Percentiles rank a stretch among this genome's conserved stretches.
Evolutionary conservation across 2,797 vertebrate species (phyloP).

Genomic region (Ispidina lecontei): DNA sequence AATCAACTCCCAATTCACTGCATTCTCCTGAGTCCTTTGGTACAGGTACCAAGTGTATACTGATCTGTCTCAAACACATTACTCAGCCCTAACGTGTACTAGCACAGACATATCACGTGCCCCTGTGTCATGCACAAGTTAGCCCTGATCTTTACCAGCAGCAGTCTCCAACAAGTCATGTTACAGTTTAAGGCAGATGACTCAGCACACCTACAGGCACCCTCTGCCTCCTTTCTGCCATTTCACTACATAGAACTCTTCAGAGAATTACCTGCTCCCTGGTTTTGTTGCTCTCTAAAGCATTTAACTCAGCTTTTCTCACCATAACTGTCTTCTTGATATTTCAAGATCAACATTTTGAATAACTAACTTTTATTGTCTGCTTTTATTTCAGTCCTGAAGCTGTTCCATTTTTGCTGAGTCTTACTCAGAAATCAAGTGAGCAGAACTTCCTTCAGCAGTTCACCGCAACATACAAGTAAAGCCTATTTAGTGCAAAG

Average conservation of each 20-base stretch:
- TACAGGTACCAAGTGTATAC: neutral
- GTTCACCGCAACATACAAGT: neutral
- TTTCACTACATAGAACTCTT: neutral
- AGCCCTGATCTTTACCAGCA: neutral
- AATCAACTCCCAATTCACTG: fast-evolving
- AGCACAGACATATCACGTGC: neutral
- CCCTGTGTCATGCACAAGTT: neutral
- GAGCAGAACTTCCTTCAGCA: neutral
- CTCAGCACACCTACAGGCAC: conserved; percentile 22
- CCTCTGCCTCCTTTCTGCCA: neutral
- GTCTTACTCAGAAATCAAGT: neutral
- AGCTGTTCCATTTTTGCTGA: neutral
- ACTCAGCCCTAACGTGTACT: fast-evolving
- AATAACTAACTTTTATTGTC: neutral
- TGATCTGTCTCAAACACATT: neutral
- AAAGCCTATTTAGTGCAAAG: neutral
- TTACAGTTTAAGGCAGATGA: neutral
- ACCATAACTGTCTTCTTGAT: neutral
- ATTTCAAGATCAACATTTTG: neutral
- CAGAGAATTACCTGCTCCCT: neutral
- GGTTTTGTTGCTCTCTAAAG: fast-evolving
- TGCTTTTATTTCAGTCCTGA: neutral
- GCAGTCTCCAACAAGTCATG: neutral
- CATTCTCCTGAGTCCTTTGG: fast-evolving
- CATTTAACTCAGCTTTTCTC: neutral